phyloP scores from a whole-genome alignment of 2,797 vertebrate genomes.

The Notamacropus eugenii region DNA sequence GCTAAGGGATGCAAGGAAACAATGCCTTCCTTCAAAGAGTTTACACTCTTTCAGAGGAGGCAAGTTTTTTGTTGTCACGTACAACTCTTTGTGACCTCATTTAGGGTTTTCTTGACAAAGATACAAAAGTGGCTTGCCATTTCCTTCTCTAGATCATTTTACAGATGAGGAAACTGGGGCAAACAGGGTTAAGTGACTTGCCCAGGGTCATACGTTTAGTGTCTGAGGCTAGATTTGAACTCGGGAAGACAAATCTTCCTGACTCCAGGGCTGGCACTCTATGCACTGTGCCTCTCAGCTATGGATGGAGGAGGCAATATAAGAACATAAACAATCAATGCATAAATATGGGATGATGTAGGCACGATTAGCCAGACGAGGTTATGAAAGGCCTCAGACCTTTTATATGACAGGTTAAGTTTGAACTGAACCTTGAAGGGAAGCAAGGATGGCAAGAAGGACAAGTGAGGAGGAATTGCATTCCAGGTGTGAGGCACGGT shows the following conservation, averaged over 20 bases:
- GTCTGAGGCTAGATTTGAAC: too few species aligned
- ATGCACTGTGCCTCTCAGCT: too few species aligned
- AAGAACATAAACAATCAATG: neutral
- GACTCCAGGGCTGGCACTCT: too few species aligned
- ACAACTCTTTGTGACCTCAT: too few species aligned
- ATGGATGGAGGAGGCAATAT: neutral
- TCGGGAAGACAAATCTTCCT: too few species aligned
- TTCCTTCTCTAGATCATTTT: too few species aligned
- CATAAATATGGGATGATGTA: neutral
- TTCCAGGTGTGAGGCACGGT: neutral
- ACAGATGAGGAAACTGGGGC: too few species aligned
- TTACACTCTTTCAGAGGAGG: neutral
- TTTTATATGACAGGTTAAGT: neutral
- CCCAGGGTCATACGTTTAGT: too few species aligned
- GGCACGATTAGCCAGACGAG: neutral
- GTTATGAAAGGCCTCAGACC: neutral
- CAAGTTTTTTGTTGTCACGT: too few species aligned
- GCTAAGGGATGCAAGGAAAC: neutral
- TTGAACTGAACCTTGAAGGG: neutral
- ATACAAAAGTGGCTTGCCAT: too few species aligned
- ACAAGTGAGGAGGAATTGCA: neutral
- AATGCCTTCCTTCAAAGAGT: neutral
- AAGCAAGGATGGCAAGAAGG: neutral
- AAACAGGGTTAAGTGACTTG: too few species aligned
- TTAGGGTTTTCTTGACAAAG: too few species aligned